These are phyloP conservation scores for Gallinago stenura DNA, from an alignment of 2,797 vertebrate genomes.

Conservation along the genomic window DNA sequence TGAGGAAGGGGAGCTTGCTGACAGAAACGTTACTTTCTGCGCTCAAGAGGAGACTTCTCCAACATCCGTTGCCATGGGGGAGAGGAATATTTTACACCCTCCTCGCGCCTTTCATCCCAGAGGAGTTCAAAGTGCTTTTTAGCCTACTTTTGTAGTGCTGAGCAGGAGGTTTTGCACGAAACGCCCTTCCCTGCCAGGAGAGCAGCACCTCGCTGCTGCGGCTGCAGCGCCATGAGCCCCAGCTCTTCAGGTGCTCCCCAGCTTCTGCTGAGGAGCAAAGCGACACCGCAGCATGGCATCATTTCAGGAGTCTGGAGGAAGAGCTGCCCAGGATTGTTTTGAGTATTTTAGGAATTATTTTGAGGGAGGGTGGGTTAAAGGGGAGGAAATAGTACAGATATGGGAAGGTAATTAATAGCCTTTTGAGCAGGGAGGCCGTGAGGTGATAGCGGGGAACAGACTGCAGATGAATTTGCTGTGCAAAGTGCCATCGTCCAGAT, in stretches of 20 bases:
- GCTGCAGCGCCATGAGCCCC: fast-evolving
- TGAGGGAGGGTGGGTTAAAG: neutral
- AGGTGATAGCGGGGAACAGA: neutral
- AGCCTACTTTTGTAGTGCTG: neutral
- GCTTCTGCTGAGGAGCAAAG: neutral
- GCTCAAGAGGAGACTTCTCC: fast-evolving
- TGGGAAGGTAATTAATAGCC: neutral
- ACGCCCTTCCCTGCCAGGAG: neutral
- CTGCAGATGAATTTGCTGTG: neutral
- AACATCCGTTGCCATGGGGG: neutral
- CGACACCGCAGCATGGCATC: fast-evolving
- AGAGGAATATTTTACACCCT: neutral
- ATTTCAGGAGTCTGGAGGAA: neutral
- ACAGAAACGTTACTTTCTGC: neutral
- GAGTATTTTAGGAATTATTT: neutral
- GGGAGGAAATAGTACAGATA: neutral
- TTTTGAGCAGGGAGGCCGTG: neutral
- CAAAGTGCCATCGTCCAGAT: neutral
- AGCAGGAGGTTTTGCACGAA: neutral
- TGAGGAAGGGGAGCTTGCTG: neutral
- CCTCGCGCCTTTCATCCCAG: neutral
- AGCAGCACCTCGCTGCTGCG: neutral
- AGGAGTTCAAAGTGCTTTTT: neutral
- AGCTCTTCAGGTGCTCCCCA: neutral
- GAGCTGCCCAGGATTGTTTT: neutral